Conservation (phyloP, 2,888 invertebrate species). For the Brachypalpus laphriformis region DNA sequence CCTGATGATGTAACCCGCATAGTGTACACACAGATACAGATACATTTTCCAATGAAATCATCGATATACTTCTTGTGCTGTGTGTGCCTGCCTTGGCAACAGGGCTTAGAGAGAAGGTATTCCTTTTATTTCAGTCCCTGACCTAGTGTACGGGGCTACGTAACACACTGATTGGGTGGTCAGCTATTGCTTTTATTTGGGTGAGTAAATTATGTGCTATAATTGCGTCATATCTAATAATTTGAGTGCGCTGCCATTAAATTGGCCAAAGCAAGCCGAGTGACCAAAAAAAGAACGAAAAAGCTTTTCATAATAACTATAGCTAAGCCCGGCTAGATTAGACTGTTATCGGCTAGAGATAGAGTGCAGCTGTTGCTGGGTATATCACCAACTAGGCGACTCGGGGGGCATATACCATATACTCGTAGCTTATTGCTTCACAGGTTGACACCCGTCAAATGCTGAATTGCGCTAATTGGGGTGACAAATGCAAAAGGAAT, state of each 20-base stretch:
- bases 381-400: neutral
- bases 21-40: neutral
- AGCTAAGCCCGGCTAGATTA: constrained; percentile 1
- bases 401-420: neutral
- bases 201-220: neutral
- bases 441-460: neutral
- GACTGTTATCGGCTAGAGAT: neutral
- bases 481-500: constrained; percentile 22
- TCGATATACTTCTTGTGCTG: constrained; percentile 12
- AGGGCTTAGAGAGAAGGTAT: neutral
- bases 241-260: neutral
- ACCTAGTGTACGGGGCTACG: constrained; percentile 49
- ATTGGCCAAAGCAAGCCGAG: neutral
- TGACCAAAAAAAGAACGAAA: neutral
- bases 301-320: neutral
- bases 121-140: constrained; percentile 27
- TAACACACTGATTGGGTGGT: constrained; percentile 26
- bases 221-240: constrained; percentile 9
- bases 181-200: neutral
- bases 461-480: neutral
- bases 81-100: constrained; percentile 12
- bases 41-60: constrained; percentile 18
- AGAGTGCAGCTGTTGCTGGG: neutral
- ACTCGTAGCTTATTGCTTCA: neutral
- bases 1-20: constrained; percentile 31